These are phyloP conservation scores for Pristionchus mayeri DNA, from an alignment of 2,888 invertebrate genomes.

Conservation along the genomic window DNA sequence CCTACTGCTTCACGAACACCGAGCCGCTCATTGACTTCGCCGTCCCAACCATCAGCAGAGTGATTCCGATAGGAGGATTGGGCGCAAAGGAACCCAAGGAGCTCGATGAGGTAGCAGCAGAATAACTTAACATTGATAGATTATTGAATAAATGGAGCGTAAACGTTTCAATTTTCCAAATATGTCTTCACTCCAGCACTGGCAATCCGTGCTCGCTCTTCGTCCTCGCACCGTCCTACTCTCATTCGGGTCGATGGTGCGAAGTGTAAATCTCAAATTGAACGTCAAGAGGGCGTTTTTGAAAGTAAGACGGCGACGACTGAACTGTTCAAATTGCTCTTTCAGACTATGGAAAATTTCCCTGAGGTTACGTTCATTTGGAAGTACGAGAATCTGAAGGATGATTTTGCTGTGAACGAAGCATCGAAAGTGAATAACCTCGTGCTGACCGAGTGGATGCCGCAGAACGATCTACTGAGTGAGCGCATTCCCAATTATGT, in stretches of 20 bases:
- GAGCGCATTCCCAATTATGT: not conserved
- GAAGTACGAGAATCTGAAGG: slow-evolving; percentile 31
- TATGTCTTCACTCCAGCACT: slow-evolving; percentile 6
- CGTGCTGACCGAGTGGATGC: slow-evolving; percentile 42
- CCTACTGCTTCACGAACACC: slow-evolving; percentile 55
- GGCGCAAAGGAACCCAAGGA: slow-evolving; percentile 39
- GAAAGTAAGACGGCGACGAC: not conserved
- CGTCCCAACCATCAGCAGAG: slow-evolving; percentile 52
- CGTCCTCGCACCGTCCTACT: not conserved
- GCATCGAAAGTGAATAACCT: slow-evolving; percentile 27
- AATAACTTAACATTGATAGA: too few species aligned
- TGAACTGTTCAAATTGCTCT: not conserved
- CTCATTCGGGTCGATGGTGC: slow-evolving; percentile 18
- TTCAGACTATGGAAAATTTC: not conserved
- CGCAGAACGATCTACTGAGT: slow-evolving; percentile 40
- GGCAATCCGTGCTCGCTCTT: not conserved
- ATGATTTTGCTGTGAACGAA: not conserved
- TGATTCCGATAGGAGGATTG: slow-evolving; percentile 55
- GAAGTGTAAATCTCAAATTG: slow-evolving; percentile 30
- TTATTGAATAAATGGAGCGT: not conserved
- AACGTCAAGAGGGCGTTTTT: slow-evolving; percentile 5
- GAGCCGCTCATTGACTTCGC: slow-evolving; percentile 57
- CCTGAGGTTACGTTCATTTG: slow-evolving; percentile 45
- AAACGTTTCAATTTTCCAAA: not conserved
- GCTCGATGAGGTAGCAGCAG: not conserved